Evolutionary conservation across 2,797 vertebrate species (phyloP).

Genomic region (Danio aesculapii): DNA sequence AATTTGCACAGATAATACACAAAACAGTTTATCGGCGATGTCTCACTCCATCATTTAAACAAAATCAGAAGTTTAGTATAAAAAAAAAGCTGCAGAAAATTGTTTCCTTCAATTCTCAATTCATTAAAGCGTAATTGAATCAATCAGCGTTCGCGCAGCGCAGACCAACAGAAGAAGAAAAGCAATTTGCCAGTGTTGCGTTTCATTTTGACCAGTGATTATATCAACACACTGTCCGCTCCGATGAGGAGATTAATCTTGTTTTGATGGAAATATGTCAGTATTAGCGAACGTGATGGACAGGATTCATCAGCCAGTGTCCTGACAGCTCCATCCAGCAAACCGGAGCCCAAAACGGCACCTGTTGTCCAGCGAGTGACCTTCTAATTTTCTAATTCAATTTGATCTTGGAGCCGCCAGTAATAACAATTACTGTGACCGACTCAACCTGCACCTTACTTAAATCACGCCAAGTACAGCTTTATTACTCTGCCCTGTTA

Average conservation of each 20-base stretch:
- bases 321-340: constrained; percentile 81
- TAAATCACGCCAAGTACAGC: constrained; percentile 95
- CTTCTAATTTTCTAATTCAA: constrained; percentile 81
- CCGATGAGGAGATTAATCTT: constrained; percentile 91
- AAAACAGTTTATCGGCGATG: constrained; percentile 12
- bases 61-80: constrained; percentile 34
- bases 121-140: constrained; percentile 63
- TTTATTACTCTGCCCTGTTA: constrained; percentile 97
- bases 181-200: constrained; percentile 85
- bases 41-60: constrained; percentile 48
- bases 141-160: constrained; percentile 61
- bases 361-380: constrained; percentile 85
- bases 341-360: constrained; percentile 84
- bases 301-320: constrained; percentile 87
- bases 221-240: constrained; percentile 82
- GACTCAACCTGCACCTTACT: constrained; percentile 94
- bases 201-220: constrained; percentile 81
- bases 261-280: constrained; percentile 90
- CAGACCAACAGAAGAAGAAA: constrained; percentile 71
- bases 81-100: constrained; percentile 52
- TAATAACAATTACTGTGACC: constrained; percentile 90
- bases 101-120: constrained; percentile 63
- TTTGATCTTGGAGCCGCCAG: constrained; percentile 73
- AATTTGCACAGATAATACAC: background rate
- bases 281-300: constrained; percentile 85